Evolutionary conservation across 2,888 invertebrate genomes (phyloP).

Genomic region (Drosophila stalkeri): DNA sequence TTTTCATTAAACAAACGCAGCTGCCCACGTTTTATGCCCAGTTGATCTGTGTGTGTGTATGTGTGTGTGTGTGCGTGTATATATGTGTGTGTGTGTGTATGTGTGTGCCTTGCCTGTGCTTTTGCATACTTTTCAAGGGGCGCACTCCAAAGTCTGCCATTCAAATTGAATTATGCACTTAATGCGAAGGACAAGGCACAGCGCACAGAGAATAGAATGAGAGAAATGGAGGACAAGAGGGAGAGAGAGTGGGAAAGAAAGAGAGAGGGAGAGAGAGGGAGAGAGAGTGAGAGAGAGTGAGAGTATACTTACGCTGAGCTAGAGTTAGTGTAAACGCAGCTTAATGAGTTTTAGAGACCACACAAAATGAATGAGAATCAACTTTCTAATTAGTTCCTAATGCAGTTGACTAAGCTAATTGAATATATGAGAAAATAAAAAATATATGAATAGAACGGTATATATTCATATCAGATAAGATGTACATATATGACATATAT

Average conservation of each 20-base stretch:
- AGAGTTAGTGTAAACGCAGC: conserved; percentile 7
- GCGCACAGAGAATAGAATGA: background rate
- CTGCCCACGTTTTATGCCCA: conserved; percentile 43
- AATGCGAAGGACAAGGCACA: conserved; percentile 38
- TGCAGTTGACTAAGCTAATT: background rate
- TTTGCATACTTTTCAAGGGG: conserved; percentile 72
- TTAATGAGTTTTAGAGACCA: conserved; percentile 4
- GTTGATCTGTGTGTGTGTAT: conserved; percentile 44
- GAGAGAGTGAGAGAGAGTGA: background rate
- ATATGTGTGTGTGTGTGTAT: conserved; percentile 6
- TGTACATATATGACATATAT: background rate
- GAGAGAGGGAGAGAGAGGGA: background rate
- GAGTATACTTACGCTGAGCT: background rate
- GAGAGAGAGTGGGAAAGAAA: background rate
- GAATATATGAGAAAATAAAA: background rate
- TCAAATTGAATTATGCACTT: conserved; percentile 78
- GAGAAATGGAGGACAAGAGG: background rate
- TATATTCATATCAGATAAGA: background rate
- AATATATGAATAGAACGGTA: background rate
- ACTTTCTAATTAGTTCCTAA: conserved; percentile 19
- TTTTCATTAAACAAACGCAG: conserved; percentile 65
- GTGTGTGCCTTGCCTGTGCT: conserved; percentile 40
- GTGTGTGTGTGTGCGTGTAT: background rate
- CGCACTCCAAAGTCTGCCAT: conserved; percentile 62
- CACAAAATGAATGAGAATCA: conserved; percentile 13